Evolutionary conservation across 2,888 invertebrate genomes (phyloP), one percentile per base, ranked within the genome.

Genomic region (Vandiemenella viatica): DNA sequence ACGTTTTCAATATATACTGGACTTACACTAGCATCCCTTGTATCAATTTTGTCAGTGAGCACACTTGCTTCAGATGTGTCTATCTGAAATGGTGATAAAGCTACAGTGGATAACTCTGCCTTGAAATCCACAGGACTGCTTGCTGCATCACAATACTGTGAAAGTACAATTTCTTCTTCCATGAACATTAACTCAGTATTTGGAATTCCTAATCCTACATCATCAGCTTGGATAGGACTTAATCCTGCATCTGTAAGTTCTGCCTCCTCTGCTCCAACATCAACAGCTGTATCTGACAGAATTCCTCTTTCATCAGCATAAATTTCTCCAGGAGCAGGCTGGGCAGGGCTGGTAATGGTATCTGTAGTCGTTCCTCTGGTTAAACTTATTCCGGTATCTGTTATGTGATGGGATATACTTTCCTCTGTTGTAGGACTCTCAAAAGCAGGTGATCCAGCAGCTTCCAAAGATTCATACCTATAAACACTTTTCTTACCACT

Each of bases 231-330:
- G 41, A 74, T 73, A 3, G 74, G 73, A 59, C 73, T 73, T 45
- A 74, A 58, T 4, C 72, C 74, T 21, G 73, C 72, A 59, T 74
- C 73, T 2, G 73, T 73, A 23, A 72, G 60, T 60, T 74, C 73
- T 43, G 65, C 65, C 60, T 73, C 73, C 61, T 73, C 73, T 20
- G 60, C 55, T 57, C 67, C 65, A 26, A 64, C 62, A 51, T 65
- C 65, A 19, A 65, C 62, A 3, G 66, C 65, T 16, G 65, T 68
- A 53, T 72, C 72, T 2, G 72, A 71, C n/a, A 55, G 32, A 65
- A 63, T 49, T 67, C 66, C 17, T 66, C 67, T 55, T 46, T 58
- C 59, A 48, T 55, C 55, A 37, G 54, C 43, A 44, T 54, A 55
- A 10, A 49, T 22, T 21, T 47, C 49, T 15, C 53, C 55, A 16